Base-by-base conservation (phyloP, 2,888 invertebrate genomes). In the Pseudococcus jackbeardsleyi region DNA sequence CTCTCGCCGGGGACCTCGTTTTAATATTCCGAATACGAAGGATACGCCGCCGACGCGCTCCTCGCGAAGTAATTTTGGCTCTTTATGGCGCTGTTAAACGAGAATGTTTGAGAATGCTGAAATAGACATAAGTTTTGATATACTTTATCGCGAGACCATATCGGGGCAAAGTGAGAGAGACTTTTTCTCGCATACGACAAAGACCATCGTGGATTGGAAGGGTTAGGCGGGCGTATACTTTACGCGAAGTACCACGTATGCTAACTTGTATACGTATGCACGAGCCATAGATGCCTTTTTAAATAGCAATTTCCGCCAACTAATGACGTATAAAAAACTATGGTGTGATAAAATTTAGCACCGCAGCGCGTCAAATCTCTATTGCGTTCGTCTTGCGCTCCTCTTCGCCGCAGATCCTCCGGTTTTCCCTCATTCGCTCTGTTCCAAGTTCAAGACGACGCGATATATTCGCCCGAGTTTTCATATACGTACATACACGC, bases 21-120 rank as follows among this genome's bases (percentile, higher is more conserved):
- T 79, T 79, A 79, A 79, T 79, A 79, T 79, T 42, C 79, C 79
- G 79, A 79, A 79, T 79, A 79, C 79, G 26, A 33, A 33, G 79
- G 42, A 79, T 79, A 79, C 42, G 79, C 26, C 33, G 59, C 9
- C 19, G n/a, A n/a, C n/a, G 19, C 19, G n/a, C 59, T 19, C n/a
- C 54, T 54, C 59, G 19, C 59, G 19, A 59, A 79, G 79, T 79
- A 79, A 42, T 79, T 79, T 79, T 79, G 79, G 79, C 79, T 79
- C 79, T 79, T 79, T 79, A 79, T 79, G 79, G 79, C 42, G 79
- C 79, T 79, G 79, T 79, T 79, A 79, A 79, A 79, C 79, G 79
- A 42, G 46, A 79, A 79, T 79, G 79, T 79, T 79, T 79, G 79
- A 46, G 79, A 79, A 79, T 42, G 79, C 79, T 79, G 79, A 79